Base-by-base conservation (phyloP, 2,797 vertebrate species). In the Helicolenus hilgendorfi region DNA sequence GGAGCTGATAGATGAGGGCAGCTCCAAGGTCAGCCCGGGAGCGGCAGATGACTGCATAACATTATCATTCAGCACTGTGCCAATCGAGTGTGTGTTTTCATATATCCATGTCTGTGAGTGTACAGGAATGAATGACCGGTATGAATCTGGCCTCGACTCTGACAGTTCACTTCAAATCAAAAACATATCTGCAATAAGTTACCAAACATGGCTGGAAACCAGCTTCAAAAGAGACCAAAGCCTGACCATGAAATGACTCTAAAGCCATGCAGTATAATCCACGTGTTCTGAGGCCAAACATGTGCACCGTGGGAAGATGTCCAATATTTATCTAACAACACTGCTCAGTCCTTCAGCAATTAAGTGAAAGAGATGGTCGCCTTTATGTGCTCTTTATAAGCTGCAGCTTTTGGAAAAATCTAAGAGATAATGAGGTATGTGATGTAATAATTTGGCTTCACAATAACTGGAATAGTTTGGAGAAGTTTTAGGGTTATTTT, bases 11-110 rank as follows among this genome's bases (percentile, higher is more conserved):
- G 89, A 94, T 91, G 91, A 89, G 85, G 86, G 79, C 69, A 73
- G 92, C 87, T 87, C 79, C 89, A 92, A 95, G 94, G 94, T 95
- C 91, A 81, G 84, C 60, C 78, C 13, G 35, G 77, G 89, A 91
- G 81, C 79, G 49, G 76, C 77, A 53, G 53, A 89, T 74, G 87
- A 85, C 82, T 79, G 83, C 72, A 87, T 79, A 75, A 53, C 81
- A 89, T 85, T 87, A 90, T 63, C 76, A 82, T 72, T 58, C 59
- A 60, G 76, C 24, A 4, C 10, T 22, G 59, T 18, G 79, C 69
- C 14, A 15, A 15, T 18, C 6, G n/a, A 31, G 68, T 20, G 56
- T 64, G 45, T 18, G 55, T 15, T 41, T 38, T 64, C 41, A 31
- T 29, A 4, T 11, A 10, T 7, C 35, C 38, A 8, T 2, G n/a